These are phyloP conservation scores for Recurvirostra avosetta DNA, from an alignment of 2,113 vertebrate species.

Conservation along the genomic window DNA sequence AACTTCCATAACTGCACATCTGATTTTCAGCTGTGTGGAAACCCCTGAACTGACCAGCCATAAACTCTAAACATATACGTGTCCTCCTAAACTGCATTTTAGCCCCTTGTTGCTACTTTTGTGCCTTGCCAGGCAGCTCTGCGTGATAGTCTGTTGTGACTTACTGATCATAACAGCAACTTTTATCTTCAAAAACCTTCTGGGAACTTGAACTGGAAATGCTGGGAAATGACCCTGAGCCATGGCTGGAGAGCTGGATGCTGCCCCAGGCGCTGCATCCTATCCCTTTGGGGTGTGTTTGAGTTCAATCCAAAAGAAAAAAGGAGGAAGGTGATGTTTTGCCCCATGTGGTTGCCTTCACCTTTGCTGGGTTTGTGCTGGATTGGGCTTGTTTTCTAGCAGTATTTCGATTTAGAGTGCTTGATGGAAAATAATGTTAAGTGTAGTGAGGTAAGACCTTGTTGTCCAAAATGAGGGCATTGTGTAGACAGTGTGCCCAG, in stretches of 20 bases:
- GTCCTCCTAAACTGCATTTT: neutral
- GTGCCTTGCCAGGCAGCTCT: neutral
- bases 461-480: neutral
- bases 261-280: neutral
- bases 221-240: neutral
- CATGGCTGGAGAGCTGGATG: neutral
- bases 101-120: neutral
- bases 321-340: neutral
- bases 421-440: neutral
- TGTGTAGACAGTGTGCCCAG: too few relatives aligned
- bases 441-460: too few relatives aligned
- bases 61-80: neutral
- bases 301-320: neutral
- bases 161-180: neutral
- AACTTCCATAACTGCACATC: neutral
- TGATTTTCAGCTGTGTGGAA: neutral
- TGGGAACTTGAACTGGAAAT: neutral
- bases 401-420: neutral
- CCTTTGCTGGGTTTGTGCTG: neutral
- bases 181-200: neutral
- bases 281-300: neutral
- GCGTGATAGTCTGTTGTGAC: neutral
- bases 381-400: neutral
- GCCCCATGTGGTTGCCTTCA: neutral
- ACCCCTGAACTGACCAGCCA: too few relatives aligned